phyloP scores from a whole-genome alignment of 2,113 vertebrate genomes.

The Brachyistius frenatus region DNA sequence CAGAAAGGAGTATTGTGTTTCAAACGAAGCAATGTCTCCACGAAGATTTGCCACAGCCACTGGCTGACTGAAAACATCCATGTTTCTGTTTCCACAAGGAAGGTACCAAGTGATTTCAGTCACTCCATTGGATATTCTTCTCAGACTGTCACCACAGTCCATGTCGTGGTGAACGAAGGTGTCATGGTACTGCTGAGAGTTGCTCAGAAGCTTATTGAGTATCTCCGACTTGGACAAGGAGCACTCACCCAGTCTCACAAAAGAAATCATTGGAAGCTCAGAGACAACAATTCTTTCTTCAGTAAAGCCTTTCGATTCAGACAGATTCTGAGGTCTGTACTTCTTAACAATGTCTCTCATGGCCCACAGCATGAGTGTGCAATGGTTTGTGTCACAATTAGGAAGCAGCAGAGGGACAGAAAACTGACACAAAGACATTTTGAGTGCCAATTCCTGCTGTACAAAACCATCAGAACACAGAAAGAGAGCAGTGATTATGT shows the following conservation, averaged over 20 bases:
- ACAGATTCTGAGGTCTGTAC: slow-evolving; percentile 65
- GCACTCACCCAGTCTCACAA: slow-evolving; percentile 83
- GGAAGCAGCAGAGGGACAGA: slow-evolving; percentile 86
- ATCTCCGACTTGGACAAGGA: slow-evolving; percentile 86
- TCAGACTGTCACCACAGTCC: too few species aligned
- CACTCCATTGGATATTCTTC: slow-evolving; percentile 82
- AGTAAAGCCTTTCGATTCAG: slow-evolving; percentile 55
- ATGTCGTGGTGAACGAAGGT: too few species aligned
- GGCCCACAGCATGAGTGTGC: slow-evolving; percentile 82
- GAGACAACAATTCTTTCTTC: slow-evolving; percentile 72
- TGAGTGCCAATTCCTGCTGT: slow-evolving; percentile 80
- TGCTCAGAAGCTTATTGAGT: slow-evolving; percentile 83
- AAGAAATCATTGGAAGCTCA: slow-evolving; percentile 81
- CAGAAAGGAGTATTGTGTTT: slow-evolving; percentile 82
- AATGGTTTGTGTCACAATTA: slow-evolving; percentile 70
- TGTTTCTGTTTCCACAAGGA: slow-evolving; percentile 75
- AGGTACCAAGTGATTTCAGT: slow-evolving; percentile 86
- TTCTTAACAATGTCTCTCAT: slow-evolving; percentile 81
- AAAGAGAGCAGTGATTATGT: slow-evolving; percentile 84
- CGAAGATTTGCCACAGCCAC: slow-evolving; percentile 82
- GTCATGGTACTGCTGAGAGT: slow-evolving; percentile 13
- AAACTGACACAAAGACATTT: slow-evolving; percentile 86
- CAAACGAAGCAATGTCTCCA: slow-evolving; percentile 78
- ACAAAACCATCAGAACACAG: slow-evolving; percentile 84
- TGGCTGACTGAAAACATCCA: slow-evolving; percentile 76